Evolutionary conservation across 2,888 invertebrate genomes (phyloP), one percentile per base, ranked within the genome.

Genomic region (Heliconius aoede): DNA sequence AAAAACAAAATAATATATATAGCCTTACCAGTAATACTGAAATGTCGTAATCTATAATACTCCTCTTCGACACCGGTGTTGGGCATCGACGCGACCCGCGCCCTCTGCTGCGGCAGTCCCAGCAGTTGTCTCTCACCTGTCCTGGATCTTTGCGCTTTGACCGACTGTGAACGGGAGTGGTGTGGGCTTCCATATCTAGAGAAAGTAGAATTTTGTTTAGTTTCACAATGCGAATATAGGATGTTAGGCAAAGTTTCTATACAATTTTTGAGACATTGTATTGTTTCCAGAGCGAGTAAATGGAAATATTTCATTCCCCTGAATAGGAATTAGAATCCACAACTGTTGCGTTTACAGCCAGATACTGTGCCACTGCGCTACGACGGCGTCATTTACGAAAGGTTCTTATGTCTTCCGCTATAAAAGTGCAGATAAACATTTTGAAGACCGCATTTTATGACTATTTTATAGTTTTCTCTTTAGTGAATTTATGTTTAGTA

Each of bases 1-100:
- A 55, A 55, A 55, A 9, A 15, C 26, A 60, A n/a, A n/a, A 26
- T 3, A 62, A 62, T 26, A 30, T 21, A 21, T 7, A 46, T 2
- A 46, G 46, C 11, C 89, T 97, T 97, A 87, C 98, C 97, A 40
- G 98, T 98, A 85, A 98, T 98, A 85, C 98, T 97, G 93, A 99
- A 99, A 91, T 98, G 98, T 82, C 99, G 95, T 82, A 98, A 95
- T 80, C 98, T 95, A 88, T 98, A 98, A 89, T 98, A 98, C 86
- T 98, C 97, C 88, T 98, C 98, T 85, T 98, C 98, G 15, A 97
- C 97, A 13, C 98, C 98, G 0, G 98, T 98, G 90, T 98, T 98
- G 81, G 97, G 97, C 97, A 97, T 97, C 79, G 97, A 97, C 4
- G 97, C 97, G 71, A 97, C 97, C 68, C 97, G 94, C 58, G 97